Evolutionary conservation across 2,113 vertebrate genomes (phyloP), one percentile per base, ranked within the genome.

Genomic region (Hypomesus transpacificus): DNA sequence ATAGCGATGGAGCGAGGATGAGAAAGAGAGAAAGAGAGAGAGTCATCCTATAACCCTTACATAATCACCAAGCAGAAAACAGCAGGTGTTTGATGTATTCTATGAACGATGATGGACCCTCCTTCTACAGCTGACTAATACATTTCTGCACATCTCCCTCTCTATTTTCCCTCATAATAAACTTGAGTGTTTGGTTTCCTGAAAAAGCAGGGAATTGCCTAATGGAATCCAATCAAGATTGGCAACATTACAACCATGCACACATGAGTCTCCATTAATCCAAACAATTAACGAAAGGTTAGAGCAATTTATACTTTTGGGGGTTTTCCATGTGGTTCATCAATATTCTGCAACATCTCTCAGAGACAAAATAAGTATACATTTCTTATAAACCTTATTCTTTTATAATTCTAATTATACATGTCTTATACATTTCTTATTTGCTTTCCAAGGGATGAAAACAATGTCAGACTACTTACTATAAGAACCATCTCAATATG

Each of bases 171-270:
- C 17, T 62, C 22, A 20, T 20, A 16, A 20, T 61, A 14, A 51
- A 54, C 57, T 39, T 62, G 3, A 62, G 34, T 68, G 59, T 28
- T 61, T 26, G 39, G 56, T 34, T 18, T 73, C 54, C 68, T 61
- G 51, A 77, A 68, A 53, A 62, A 75, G 66, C 67, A 67, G 62
- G 63, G 69, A 39, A 21, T 26, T 64, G 39, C 66, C 75, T 83
- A 77, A 83, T 83, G 79, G 80, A 85, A 82, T 75, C 71, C 69
- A 77, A 71, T 70, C 60, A 58, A 56, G 59, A 22, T 20, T 66
- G 39, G 31, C 69, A 79, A 81, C 79, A 81, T 53, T 69, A 84
- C 80, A 69, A 69, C 65, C 71, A 21, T 22, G 24, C 70, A 20
- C 66, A 80, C 77, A 82, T 64, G 51, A 17, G 31, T 62, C 58